Percentiles rank a stretch among this genome's conserved stretches.
Evolutionary conservation across 2,888 invertebrate species (phyloP).

Genomic region (Sarcophaga variegata): DNA sequence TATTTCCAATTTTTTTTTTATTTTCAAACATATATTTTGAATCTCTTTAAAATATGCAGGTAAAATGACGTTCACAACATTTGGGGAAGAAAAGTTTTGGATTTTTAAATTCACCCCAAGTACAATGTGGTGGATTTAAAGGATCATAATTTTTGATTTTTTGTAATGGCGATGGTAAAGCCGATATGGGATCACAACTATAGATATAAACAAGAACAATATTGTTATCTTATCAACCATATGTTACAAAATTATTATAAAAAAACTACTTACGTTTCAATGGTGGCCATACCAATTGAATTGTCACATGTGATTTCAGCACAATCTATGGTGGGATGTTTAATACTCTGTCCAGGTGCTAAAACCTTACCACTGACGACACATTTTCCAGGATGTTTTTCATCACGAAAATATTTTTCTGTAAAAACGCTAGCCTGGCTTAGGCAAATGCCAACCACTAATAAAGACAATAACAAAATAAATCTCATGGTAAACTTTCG

Average conservation of each 20-base stretch:
- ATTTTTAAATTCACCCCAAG: conserved; percentile 67
- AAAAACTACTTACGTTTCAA: conserved; percentile 62
- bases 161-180: conserved; percentile 61
- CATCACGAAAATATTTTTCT: conserved; percentile 55
- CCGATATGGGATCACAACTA: conserved; percentile 67
- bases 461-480: conserved; percentile 14
- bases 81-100: conserved; percentile 60
- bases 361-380: conserved; percentile 55
- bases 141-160: conserved; percentile 62
- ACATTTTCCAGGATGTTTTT: conserved; percentile 67
- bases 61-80: conserved; percentile 67
- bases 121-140: conserved; percentile 60
- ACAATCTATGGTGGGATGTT: conserved; percentile 66
- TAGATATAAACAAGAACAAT: too few relatives aligned
- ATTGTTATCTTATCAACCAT: too few relatives aligned
- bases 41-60: conserved; percentile 50
- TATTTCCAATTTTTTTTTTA: neutral
- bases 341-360: conserved; percentile 66
- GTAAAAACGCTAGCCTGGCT: conserved; percentile 55
- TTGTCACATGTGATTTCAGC: conserved; percentile 69
- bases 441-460: neutral
- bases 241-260: too few relatives aligned
- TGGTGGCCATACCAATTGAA: conserved; percentile 67
- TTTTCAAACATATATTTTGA: neutral
- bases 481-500: conserved; percentile 37